phyloP scores from a whole-genome alignment of 2,888 invertebrate species.

The Andrena bicolor region DNA sequence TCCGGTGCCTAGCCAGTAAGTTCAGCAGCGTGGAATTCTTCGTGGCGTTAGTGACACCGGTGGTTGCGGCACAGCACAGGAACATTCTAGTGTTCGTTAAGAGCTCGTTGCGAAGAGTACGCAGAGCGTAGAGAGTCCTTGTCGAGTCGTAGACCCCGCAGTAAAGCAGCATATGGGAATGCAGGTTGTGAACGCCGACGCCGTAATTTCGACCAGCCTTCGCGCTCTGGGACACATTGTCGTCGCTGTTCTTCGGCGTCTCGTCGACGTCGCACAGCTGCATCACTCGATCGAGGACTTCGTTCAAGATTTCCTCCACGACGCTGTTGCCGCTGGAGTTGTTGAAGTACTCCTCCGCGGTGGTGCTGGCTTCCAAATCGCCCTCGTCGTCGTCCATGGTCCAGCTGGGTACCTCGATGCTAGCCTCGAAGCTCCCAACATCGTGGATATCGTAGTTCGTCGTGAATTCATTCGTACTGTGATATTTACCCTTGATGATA shows the following conservation, averaged over 20 bases:
- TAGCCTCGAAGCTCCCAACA: conserved; percentile 84
- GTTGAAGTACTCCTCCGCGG: conserved; percentile 90
- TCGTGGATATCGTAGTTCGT: conserved; percentile 80
- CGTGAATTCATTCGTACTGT: conserved; percentile 81
- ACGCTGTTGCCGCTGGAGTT: conserved; percentile 84
- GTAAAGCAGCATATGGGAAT: conserved; percentile 94
- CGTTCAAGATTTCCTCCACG: conserved; percentile 87
- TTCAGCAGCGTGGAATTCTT: conserved; percentile 87
- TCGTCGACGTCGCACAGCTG: conserved; percentile 78
- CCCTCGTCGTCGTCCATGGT: conserved; percentile 86
- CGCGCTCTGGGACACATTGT: conserved; percentile 76
- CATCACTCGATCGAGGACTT: conserved; percentile 86
- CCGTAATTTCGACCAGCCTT: conserved; percentile 78
- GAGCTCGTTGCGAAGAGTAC: conserved; percentile 91
- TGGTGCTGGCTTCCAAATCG: conserved; percentile 87
- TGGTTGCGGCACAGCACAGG: conserved; percentile 91
- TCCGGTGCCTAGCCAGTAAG: conserved; percentile 90
- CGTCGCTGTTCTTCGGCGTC: conserved; percentile 77
- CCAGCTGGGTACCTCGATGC: conserved; percentile 86
- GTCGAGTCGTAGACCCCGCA: conserved; percentile 92
- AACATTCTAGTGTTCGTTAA: conserved; percentile 90
- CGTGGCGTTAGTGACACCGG: conserved; percentile 88
- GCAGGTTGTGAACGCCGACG: conserved; percentile 89
- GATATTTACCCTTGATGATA: conserved; percentile 81
- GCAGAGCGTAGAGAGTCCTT: conserved; percentile 90